Percentiles rank a stretch among this genome's conserved stretches.
phyloP scores from a whole-genome alignment of 2,113 vertebrate genomes.

The Catharus minimus region DNA sequence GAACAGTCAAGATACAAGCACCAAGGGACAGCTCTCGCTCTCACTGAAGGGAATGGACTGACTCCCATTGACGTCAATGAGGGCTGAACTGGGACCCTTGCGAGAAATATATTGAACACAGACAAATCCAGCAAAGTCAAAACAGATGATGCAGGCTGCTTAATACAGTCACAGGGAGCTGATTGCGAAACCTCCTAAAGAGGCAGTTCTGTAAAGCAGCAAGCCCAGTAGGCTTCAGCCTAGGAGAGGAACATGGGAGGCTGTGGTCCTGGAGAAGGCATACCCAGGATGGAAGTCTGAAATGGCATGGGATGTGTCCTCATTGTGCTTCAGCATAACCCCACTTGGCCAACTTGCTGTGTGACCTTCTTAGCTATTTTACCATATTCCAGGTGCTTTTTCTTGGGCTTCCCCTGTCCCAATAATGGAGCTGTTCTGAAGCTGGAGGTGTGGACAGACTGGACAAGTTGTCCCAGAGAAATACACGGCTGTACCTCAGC shows the following conservation, averaged over 20 bases:
- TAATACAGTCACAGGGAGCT: constrained; percentile 49
- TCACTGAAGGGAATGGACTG: constrained; percentile 51
- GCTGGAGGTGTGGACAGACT: not conserved
- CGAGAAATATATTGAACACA: constrained; percentile 65
- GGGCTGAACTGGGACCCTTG: constrained; percentile 64
- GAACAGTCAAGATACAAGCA: constrained; percentile 2
- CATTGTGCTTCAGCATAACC: not conserved
- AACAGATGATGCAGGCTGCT: constrained; percentile 64
- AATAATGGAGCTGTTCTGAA: not conserved
- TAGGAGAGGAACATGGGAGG: constrained; percentile 12
- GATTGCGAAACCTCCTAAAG: constrained; percentile 49
- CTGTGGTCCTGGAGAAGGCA: constrained; percentile 7
- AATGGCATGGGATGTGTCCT: not conserved
- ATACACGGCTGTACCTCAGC: not conserved
- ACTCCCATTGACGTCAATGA: constrained; percentile 69
- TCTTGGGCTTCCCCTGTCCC: not conserved
- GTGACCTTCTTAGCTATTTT: not conserved
- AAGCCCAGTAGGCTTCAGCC: constrained; percentile 32
- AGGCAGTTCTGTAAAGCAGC: constrained; percentile 50
- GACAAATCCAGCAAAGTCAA: constrained; percentile 66
- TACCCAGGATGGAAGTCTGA: not conserved
- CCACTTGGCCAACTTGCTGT: not conserved
- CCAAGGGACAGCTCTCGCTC: constrained; percentile 27
- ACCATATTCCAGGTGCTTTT: not conserved
- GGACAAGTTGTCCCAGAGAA: not conserved